Conservation (phyloP, 2,888 invertebrate genomes). For the Parnassius smintheus region DNA sequence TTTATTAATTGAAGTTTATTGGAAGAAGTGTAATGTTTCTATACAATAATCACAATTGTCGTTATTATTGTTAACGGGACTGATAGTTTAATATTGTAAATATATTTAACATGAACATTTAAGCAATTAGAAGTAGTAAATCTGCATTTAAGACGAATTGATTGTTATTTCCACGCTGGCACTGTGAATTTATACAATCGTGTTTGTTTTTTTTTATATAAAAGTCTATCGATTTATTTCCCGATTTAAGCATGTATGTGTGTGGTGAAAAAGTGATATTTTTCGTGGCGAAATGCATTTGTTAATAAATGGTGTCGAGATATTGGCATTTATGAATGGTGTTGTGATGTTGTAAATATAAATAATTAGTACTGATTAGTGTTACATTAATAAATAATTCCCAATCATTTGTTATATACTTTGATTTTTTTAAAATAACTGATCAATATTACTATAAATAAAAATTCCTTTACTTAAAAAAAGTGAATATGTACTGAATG, state of each 20-base stretch:
- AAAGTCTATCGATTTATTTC: conserved; percentile 28
- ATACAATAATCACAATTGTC: conserved; percentile 7
- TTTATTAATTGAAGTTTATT: too few relatives aligned
- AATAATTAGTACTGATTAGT: conserved; percentile 65
- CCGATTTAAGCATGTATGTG: conserved; percentile 28
- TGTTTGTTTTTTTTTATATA: conserved; percentile 36
- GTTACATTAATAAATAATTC: conserved; percentile 62
- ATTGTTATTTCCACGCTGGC: conserved; percentile 46
- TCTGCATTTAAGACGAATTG: conserved; percentile 10
- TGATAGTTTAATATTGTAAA: conserved; percentile 21
- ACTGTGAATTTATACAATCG: conserved; percentile 48
- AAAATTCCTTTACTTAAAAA: too few relatives aligned
- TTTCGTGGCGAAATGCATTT: conserved; percentile 60
- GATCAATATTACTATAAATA: too few relatives aligned
- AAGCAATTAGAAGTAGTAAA: not conserved
- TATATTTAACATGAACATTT: conserved; percentile 7
- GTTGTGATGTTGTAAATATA: conserved; percentile 65
- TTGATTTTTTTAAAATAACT: too few relatives aligned
- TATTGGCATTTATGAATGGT: conserved; percentile 46
- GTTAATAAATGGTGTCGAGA: conserved; percentile 51
- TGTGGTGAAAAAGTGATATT: conserved; percentile 44
- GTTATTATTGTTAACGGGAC: conserved; percentile 9
- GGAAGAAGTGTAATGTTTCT: not conserved
- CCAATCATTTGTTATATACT: conserved; percentile 43
- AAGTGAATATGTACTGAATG: too few relatives aligned